phyloP scores from a whole-genome alignment of 2,888 invertebrate species.

The Synanthedon myopaeformis region DNA sequence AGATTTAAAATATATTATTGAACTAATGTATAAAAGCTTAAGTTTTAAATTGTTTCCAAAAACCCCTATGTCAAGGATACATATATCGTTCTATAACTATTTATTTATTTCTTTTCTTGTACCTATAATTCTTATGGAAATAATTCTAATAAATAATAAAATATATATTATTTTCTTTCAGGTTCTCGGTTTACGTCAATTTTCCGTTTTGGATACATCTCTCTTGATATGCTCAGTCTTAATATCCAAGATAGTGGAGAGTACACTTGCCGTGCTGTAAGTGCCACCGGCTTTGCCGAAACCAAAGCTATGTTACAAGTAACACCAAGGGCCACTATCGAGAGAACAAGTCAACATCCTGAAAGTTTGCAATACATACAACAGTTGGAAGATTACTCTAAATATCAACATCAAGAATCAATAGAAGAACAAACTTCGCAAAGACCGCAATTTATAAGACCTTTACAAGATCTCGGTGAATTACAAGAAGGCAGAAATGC shows the following conservation, averaged over 20 bases:
- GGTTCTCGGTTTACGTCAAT: slow-evolving; percentile 95
- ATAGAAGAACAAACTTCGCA: slow-evolving; percentile 84
- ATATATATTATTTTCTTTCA: slow-evolving; percentile 34
- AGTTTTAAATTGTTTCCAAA: no score
- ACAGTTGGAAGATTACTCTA: slow-evolving; percentile 90
- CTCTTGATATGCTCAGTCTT: slow-evolving; percentile 89
- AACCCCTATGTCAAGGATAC: background rate
- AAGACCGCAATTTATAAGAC: slow-evolving; percentile 88
- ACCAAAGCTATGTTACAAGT: slow-evolving; percentile 86
- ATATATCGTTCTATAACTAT: background rate
- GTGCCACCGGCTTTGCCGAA: slow-evolving; percentile 88
- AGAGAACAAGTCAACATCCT: slow-evolving; percentile 90
- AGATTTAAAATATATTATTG: no score
- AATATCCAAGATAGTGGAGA: slow-evolving; percentile 89
- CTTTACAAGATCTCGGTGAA: slow-evolving; percentile 86
- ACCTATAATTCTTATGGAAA: no score
- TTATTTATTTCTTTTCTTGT: no score
- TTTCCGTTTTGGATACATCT: slow-evolving; percentile 98
- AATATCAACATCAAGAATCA: slow-evolving; percentile 87
- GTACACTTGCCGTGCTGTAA: slow-evolving; percentile 89
- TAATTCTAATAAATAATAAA: background rate
- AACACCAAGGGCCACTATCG: slow-evolving; percentile 84
- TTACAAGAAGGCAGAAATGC: slow-evolving; percentile 91
- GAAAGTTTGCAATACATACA: slow-evolving; percentile 91
- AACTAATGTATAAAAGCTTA: no score